A percentile compares a stretch with the other conserved stretches of the same genome.
These are phyloP conservation scores for Pangasius krempfi DNA, from an alignment of 2,797 vertebrate species.

Conservation along the genomic window DNA sequence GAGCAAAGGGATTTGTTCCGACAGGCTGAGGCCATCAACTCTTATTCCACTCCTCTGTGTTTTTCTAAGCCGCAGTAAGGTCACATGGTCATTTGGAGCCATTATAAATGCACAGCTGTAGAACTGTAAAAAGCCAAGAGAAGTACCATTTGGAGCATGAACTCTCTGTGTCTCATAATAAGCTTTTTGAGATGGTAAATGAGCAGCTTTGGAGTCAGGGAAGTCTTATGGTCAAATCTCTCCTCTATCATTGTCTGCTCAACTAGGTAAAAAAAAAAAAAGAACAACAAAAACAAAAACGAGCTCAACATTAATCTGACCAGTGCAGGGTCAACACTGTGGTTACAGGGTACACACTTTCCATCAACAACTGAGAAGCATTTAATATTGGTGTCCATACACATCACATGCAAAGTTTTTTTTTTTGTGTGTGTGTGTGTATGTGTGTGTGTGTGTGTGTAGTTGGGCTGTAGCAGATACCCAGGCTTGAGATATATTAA, in stretches of 20 bases:
- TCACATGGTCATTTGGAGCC: constrained; percentile 16
- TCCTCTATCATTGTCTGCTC: not conserved
- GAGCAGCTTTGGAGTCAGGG: not conserved
- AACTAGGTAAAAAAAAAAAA: not conserved
- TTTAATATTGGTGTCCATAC: not conserved
- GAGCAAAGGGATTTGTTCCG: not conserved
- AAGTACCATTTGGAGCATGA: not conserved
- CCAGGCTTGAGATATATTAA: constrained; percentile 42
- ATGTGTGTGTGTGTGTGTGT: constrained; percentile 36
- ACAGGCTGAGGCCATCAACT: constrained; percentile 7
- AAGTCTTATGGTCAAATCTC: not conserved
- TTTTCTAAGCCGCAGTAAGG: constrained; percentile 14
- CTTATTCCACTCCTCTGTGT: not conserved
- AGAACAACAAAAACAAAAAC: not conserved
- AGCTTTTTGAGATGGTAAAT: not conserved
- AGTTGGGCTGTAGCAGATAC: constrained; percentile 12
- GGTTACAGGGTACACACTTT: constrained; percentile 2
- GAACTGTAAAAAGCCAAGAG: not conserved
- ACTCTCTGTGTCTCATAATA: not conserved
- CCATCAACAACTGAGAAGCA: constrained; percentile 29
- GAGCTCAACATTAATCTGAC: not conserved
- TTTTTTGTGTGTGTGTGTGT: constrained; percentile 22
- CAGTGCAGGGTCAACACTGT: not conserved
- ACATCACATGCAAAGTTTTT: not conserved
- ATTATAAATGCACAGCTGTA: constrained; percentile 19